Base-by-base conservation (phyloP, 2,113 vertebrate genomes). In the Syngnathus typhle region DNA sequence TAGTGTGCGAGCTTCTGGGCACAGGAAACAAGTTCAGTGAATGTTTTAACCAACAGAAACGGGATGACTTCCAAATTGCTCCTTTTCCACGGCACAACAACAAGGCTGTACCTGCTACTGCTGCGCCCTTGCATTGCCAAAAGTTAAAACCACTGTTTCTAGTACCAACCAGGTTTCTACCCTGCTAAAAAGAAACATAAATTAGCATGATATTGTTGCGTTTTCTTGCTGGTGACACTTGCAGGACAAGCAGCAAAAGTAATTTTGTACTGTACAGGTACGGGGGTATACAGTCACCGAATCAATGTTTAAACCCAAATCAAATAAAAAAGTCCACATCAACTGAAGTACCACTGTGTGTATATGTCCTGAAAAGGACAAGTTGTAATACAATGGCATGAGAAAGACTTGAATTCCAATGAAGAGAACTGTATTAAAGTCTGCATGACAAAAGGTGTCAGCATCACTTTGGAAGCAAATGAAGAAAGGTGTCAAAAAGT, bases 401-500 rank as follows among this genome's bases (percentile, higher is more conserved):
- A 32, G 27, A 32, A 32, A 32, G 27, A 32, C 27, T 32, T 32
- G 27, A 32, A 32, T 32, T 32, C 27, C 27, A 32, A 32, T 32
- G 27, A 32, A 32, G 27, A 32, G 3, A 32, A 32, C 27, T 32
- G 27, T 32, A 3, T 54, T 23, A n/a, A 55, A 55, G 21, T 55
- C 10, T 11, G 10, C 9, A 23, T 55, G 52, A 27, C 11, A 55
- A 55, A 55, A 55, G 21, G 52, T n/a, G 4, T 13, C 21, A 27
- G 52, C 21, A 23, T 54, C n/a, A 54, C n/a, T 9, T 3, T 52
- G 9, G n/a, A 21, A 9, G 8, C 9, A 23, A 21, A 13, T 60
- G 75, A 79, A 73, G 79, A 68, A 76, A 69, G 75, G 66, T 32
- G 67, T 47, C 38, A 9, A 27, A 73, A 81, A 60, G 63, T 64